phyloP scores from a whole-genome alignment of 2,888 invertebrate species.

The Cephus rjabovi region DNA sequence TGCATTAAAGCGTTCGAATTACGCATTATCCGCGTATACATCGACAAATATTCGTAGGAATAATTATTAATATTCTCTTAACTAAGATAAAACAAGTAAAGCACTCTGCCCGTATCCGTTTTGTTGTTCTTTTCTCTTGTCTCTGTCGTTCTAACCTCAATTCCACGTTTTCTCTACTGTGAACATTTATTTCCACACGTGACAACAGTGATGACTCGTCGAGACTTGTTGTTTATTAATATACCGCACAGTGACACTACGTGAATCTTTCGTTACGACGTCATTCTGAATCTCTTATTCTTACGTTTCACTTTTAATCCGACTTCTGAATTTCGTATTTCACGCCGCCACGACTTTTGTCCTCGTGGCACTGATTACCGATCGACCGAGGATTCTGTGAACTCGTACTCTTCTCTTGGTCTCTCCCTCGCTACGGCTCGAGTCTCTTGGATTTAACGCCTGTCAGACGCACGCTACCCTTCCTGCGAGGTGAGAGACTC shows the following conservation, averaged over 20 bases:
- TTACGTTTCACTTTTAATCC: background rate
- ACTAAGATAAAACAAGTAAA: background rate
- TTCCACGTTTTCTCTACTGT: background rate
- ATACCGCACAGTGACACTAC: background rate
- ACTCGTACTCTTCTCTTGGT: background rate
- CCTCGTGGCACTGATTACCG: constrained; percentile 2
- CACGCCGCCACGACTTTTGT: background rate
- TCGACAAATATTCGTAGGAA: background rate
- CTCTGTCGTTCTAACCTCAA: background rate
- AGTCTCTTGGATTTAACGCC: background rate
- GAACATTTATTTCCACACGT: background rate
- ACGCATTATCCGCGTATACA: background rate
- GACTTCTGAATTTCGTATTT: background rate
- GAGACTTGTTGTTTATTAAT: background rate
- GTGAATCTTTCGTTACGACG: background rate
- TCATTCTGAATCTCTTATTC: background rate
- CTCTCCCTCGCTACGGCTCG: background rate
- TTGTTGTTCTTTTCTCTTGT: background rate
- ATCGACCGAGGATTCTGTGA: background rate
- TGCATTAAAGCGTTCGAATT: background rate
- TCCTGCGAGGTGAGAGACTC: background rate
- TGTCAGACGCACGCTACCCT: background rate
- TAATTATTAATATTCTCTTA: background rate
- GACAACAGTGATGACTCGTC: background rate
- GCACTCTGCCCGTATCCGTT: background rate